Evolutionary conservation across 2,113 vertebrate species (phyloP).

Genomic region (Coptodon rendalli): DNA sequence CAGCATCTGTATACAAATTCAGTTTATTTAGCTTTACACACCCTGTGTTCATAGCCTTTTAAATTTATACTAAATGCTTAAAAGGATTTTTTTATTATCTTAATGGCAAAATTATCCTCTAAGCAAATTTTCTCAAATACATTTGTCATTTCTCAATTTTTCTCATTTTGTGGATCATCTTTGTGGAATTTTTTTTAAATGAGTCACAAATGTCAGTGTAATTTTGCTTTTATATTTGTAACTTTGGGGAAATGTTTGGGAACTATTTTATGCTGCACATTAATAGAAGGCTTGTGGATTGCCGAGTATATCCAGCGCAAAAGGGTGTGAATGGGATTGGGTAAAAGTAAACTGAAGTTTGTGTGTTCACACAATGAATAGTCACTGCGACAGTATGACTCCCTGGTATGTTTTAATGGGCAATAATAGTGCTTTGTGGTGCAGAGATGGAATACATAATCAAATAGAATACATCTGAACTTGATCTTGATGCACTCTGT

Average conservation of each 20-base stretch:
- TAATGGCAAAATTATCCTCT: background rate
- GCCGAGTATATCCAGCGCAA: background rate
- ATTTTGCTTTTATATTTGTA: background rate
- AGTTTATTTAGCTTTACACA: background rate
- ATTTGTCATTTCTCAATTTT: background rate
- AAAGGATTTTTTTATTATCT: rapidly evolving
- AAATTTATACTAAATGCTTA: background rate
- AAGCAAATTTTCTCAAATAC: background rate
- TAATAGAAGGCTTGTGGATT: background rate
- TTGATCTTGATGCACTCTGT: background rate
- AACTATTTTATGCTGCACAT: background rate
- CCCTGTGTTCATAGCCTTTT: background rate
- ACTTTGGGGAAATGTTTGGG: background rate
- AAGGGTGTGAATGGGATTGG: background rate
- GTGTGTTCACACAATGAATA: background rate
- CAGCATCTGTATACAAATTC: background rate
- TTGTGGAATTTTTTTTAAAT: background rate
- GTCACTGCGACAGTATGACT: background rate
- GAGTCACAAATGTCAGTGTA: background rate
- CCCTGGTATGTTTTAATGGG: background rate
- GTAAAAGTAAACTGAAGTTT: background rate
- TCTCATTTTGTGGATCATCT: background rate
- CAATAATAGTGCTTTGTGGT: background rate
- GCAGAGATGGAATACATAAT: background rate
- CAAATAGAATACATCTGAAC: background rate